A percentile compares a stretch with the other conserved stretches of the same genome.
Conservation (phyloP, 1,140 invertebrate species). For the Archivesica marissinica region DNA sequence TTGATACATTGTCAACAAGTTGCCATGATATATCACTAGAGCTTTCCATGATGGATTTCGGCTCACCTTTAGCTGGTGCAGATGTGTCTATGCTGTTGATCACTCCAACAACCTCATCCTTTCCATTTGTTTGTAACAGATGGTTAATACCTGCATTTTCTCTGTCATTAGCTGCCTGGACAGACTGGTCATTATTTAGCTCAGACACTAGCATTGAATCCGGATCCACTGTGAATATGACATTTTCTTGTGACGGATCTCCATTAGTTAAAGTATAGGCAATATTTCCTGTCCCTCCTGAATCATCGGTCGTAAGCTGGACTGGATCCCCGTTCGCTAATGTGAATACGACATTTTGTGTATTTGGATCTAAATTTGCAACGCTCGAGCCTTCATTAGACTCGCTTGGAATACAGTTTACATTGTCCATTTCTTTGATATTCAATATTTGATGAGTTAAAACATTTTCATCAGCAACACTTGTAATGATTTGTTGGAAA, state of each 20-base stretch:
- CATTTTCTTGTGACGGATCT: neutral
- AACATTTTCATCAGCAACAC: constrained; percentile 21
- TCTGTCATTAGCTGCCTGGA: neutral
- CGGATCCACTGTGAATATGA: constrained; percentile 27
- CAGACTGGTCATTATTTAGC: neutral
- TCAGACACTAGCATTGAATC: constrained; percentile 21
- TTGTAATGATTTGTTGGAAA: constrained; percentile 25
- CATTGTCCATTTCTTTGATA: neutral
- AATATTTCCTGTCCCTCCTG: neutral
- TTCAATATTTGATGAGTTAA: neutral
- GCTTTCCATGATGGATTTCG: neutral
- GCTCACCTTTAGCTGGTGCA: neutral
- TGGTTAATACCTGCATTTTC: neutral
- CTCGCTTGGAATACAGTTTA: neutral
- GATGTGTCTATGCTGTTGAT: constrained; percentile 7
- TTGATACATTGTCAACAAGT: neutral
- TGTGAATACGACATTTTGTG: constrained; percentile 4
- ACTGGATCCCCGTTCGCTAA: constrained; percentile 24
- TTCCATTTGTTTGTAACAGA: neutral
- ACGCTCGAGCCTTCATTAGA: neutral
- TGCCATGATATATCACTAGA: neutral
- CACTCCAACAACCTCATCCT: constrained; percentile 11
- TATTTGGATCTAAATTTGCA: neutral
- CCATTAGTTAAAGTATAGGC: constrained; percentile 29
- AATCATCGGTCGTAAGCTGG: neutral